These are phyloP conservation scores for Atrichornis clamosus DNA, from an alignment of 2,113 vertebrate genomes.

Conservation along the genomic window DNA sequence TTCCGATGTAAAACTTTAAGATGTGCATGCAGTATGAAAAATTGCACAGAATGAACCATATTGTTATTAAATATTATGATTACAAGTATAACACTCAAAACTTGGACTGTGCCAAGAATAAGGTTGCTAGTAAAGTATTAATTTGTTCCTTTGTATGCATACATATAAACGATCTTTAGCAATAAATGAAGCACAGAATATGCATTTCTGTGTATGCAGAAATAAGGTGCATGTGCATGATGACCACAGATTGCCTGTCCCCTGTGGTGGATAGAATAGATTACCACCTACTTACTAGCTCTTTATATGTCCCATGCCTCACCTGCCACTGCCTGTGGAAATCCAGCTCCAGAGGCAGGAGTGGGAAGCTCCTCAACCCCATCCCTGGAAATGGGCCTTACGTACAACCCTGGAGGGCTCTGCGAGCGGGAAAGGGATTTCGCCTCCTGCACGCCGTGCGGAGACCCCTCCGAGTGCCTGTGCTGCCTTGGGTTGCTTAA, in stretches of 20 bases:
- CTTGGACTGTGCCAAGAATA: neutral
- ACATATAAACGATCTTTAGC: neutral
- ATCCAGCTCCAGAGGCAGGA: neutral
- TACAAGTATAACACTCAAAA: neutral
- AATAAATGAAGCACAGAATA: neutral
- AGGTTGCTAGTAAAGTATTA: neutral
- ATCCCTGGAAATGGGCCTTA: neutral
- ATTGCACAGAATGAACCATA: neutral
- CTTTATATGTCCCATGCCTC: neutral
- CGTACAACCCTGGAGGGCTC: rapidly evolving
- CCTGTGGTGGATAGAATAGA: rapidly evolving
- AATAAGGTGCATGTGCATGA: rapidly evolving
- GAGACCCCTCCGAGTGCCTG: neutral
- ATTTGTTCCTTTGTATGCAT: neutral
- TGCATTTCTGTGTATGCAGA: rapidly evolving
- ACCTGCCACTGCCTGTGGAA: neutral
- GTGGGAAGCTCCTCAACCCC: rapidly evolving
- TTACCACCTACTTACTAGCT: rapidly evolving
- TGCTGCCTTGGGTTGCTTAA: neutral
- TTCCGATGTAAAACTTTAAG: neutral
- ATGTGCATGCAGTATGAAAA: neutral
- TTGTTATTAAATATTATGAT: neutral
- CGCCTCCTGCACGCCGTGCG: rapidly evolving
- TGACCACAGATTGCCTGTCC: neutral
- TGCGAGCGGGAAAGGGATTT: rapidly evolving